These are phyloP conservation scores for Sinocyclocheilus grahami DNA, from an alignment of 2,113 vertebrate species.

Conservation along the genomic window DNA sequence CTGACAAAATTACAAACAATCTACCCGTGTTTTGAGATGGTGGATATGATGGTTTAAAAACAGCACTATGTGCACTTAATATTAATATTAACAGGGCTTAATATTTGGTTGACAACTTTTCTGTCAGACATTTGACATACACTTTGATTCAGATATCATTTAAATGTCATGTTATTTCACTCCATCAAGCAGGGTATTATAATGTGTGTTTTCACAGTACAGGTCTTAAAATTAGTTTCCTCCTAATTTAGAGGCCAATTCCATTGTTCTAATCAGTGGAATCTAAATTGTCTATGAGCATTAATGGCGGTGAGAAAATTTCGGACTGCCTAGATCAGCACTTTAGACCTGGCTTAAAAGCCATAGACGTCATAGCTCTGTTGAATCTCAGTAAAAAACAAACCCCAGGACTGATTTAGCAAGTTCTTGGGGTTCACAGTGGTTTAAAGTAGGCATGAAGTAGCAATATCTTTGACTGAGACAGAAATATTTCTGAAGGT, in stretches of 20 bases:
- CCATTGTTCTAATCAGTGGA: not conserved
- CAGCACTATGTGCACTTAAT: not conserved
- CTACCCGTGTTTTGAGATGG: not conserved
- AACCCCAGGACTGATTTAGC: constrained; percentile 21
- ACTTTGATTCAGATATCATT: not conserved
- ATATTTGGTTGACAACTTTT: constrained; percentile 23
- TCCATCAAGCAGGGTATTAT: not conserved
- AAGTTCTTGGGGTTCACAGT: constrained; percentile 28
- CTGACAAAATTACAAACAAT: not conserved
- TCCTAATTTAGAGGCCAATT: constrained; percentile 27
- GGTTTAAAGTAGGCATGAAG: constrained; percentile 28
- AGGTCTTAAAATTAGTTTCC: constrained; percentile 33
- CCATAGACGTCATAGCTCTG: constrained; percentile 22
- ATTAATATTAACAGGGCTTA: not conserved
- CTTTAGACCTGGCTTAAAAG: constrained; percentile 36
- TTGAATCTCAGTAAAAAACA: constrained; percentile 28
- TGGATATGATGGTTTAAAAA: not conserved
- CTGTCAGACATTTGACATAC: not conserved
- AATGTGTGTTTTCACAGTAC: constrained; percentile 34
- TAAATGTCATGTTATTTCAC: constrained; percentile 2
- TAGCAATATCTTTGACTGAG: constrained; percentile 6
- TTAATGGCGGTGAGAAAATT: constrained; percentile 43
- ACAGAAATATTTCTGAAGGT: not conserved
- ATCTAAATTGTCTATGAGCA: constrained; percentile 44
- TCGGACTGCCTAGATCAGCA: constrained; percentile 21